Evolutionary conservation across 2,888 invertebrate species (phyloP).

Genomic region (Marasmarcha lunaedactyla): DNA sequence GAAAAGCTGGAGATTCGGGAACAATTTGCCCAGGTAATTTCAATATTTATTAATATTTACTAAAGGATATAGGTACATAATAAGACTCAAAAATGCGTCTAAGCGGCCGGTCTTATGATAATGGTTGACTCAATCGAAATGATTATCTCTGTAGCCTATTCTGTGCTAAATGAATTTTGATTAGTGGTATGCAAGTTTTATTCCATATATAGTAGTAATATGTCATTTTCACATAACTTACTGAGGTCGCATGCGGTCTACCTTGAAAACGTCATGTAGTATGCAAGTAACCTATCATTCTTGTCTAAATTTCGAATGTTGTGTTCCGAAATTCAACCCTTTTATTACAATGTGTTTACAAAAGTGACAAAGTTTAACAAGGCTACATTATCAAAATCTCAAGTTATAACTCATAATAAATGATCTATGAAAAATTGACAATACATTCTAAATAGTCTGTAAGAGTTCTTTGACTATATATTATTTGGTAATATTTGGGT

Average conservation of each 20-base stretch:
- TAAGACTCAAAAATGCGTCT: neutral
- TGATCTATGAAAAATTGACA: too few species aligned
- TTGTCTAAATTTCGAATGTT: neutral
- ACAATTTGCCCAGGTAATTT: conserved; percentile 78
- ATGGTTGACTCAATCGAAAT: neutral
- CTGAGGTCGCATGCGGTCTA: conserved; percentile 13
- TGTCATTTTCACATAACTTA: conserved; percentile 5
- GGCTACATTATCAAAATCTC: too few species aligned
- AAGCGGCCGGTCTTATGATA: neutral
- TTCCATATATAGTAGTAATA: neutral
- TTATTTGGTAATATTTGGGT: too few species aligned
- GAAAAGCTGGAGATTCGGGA: conserved; percentile 82
- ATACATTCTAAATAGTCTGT: too few species aligned
- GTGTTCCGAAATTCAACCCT: too few species aligned
- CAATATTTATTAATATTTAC: conserved; percentile 22
- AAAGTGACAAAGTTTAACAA: too few species aligned
- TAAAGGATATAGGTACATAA: too few species aligned
- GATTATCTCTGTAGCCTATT: conserved; percentile 5
- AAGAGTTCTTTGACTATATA: too few species aligned
- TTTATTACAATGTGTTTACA: too few species aligned
- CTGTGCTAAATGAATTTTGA: conserved; percentile 13
- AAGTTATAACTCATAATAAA: too few species aligned
- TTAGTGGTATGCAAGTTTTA: conserved; percentile 5
- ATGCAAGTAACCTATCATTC: conserved; percentile 2
- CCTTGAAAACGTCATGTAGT: conserved; percentile 6